Base-by-base conservation (phyloP, 2,888 invertebrate species). In the Thumatha senex region DNA sequence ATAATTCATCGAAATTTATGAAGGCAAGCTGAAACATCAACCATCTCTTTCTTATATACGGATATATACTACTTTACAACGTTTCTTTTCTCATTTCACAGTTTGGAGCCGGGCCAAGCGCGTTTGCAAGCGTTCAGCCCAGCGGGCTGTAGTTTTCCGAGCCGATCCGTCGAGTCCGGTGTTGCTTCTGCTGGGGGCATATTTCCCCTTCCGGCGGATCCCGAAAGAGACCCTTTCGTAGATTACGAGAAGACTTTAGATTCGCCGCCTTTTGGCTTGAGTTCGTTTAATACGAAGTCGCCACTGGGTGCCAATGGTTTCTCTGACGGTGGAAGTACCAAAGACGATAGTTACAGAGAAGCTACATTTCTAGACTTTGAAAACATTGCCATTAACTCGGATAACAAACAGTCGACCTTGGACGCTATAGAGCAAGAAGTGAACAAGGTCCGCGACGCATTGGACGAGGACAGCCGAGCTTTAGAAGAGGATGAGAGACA, bases 101-200 rank as follows among this genome's bases (percentile, higher is more conserved):
- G 92, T 83, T 92, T 92, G 92, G 92, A 92, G 86, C 84, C 89
- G 89, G 85, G 92, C 92, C 92, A 92, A 92, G 82, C 83, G 84
- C 86, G 86, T 86, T 91, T 91, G 77, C 91, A 86, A 89, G 86
- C 89, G 88, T 87, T 86, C 84, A 82, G 82, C 72, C 78, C 84
- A 77, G 86, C 87, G 78, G 83, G 74, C 86, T 86, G 89, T 91
- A 91, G 91, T 91, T 90, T 91, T 90, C 89, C 90, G 86, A 89
- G 80, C 78, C 81, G 67, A 69, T 78, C 84, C 86, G 87, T 78
- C 85, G 90, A 84, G 89, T 80, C 84, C 84, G 83, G 89, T 89
- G 80, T 86, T 84, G 79, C 81, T 83, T 72, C 75, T 56, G 58
- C 67, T 64, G 80, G 75, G 74, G 78, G 76, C 73, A 63, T 63